These are phyloP conservation scores for Tenebrosternarchus preto DNA, from an alignment of 2,113 vertebrate genomes.

Conservation along the genomic window DNA sequence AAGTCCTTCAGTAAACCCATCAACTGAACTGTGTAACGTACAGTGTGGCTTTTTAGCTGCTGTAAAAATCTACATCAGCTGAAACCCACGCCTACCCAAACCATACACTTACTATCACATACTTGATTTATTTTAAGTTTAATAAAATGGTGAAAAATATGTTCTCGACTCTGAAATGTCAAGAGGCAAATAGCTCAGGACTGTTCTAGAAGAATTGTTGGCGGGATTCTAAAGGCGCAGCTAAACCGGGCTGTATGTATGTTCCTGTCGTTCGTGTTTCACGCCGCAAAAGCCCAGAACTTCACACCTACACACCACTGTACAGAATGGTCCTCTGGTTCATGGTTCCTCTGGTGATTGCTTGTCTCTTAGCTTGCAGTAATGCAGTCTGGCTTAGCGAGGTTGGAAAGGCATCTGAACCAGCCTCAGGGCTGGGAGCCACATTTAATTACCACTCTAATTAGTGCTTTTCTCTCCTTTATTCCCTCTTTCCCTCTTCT, in stretches of 20 bases:
- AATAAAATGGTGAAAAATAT: no score
- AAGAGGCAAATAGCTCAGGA: no score
- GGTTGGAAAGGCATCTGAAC: constrained; percentile 16
- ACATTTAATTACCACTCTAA: constrained; percentile 61
- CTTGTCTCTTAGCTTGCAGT: constrained; percentile 12
- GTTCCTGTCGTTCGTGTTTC: not conserved
- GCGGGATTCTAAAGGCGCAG: no score
- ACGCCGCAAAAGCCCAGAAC: not conserved
- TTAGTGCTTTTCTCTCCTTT: constrained; percentile 48
- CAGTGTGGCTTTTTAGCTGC: no score
- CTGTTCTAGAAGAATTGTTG: no score
- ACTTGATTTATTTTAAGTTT: no score
- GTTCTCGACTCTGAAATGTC: no score
- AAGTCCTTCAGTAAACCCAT: no score
- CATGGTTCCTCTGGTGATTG: not conserved
- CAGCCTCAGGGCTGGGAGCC: constrained; percentile 40
- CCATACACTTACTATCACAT: not conserved
- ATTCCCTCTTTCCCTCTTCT: constrained; percentile 27
- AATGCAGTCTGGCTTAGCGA: constrained; percentile 5
- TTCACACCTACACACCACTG: not conserved
- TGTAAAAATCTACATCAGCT: no score
- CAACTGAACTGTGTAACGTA: no score
- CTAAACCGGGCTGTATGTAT: no score
- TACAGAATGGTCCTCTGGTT: not conserved
- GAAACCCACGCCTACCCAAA: no score